A percentile compares a stretch with the other conserved stretches of the same genome.
phyloP scores from a whole-genome alignment of 2,888 invertebrate genomes.

The Villa cingulata region DNA sequence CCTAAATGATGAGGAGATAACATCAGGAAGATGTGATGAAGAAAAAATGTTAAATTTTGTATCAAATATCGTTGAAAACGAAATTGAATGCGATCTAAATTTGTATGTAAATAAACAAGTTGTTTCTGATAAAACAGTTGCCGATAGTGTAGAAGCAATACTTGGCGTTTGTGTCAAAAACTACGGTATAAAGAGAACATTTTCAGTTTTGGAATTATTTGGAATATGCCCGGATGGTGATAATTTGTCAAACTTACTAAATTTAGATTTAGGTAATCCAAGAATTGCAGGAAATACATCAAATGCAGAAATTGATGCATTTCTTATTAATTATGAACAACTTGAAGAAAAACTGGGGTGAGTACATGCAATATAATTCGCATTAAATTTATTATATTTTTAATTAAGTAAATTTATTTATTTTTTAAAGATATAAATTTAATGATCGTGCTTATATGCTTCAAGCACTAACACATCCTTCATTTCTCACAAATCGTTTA shows the following conservation, averaged over 20 bases:
- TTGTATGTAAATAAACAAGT: conserved; percentile 38
- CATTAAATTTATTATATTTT: no score
- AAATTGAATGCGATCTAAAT: conserved; percentile 21
- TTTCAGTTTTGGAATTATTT: conserved; percentile 50
- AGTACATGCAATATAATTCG: no score
- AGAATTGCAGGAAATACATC: conserved; percentile 30
- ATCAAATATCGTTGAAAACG: conserved; percentile 15
- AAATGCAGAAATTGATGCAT: conserved; percentile 37
- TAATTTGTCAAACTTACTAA: conserved; percentile 26
- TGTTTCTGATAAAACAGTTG: conserved; percentile 50
- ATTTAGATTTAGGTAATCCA: conserved; percentile 22
- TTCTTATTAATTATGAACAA: conserved; percentile 34
- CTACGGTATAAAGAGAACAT: conserved; percentile 34
- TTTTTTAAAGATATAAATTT: conserved; percentile 41
- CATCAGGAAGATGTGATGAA: conserved; percentile 20
- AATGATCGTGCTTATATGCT: conserved; percentile 65
- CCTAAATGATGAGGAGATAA: conserved; percentile 36
- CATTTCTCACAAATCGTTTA: conserved; percentile 63
- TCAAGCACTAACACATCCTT: conserved; percentile 88
- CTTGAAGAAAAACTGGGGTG: conserved; percentile 56
- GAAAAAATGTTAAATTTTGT: conserved; percentile 21
- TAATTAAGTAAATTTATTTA: no score
- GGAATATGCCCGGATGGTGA: conserved; percentile 42
- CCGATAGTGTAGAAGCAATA: conserved; percentile 70
- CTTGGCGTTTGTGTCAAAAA: conserved; percentile 56